Percentiles rank a stretch among this genome's conserved stretches.
Evolutionary conservation across 1,140 invertebrate species (phyloP).

Genomic region (Ceratosolen fusciceps): DNA sequence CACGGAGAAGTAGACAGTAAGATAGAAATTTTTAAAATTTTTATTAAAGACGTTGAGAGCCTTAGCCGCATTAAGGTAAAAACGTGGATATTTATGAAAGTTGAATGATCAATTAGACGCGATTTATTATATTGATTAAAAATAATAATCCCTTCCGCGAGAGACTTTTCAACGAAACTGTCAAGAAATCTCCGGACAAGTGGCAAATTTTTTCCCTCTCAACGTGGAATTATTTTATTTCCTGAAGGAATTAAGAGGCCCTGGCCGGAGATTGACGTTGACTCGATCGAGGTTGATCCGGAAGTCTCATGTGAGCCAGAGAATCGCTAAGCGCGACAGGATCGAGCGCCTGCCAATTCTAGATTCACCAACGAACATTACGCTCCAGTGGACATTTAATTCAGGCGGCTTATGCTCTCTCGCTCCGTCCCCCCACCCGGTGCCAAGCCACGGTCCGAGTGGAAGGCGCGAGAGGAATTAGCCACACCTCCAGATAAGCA

Average conservation of each 20-base stretch:
- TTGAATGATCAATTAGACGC: too few relatives aligned
- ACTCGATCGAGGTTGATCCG: not conserved
- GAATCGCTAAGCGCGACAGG: not conserved
- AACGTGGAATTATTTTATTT: not conserved
- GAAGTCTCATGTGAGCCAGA: not conserved
- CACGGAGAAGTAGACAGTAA: too few relatives aligned
- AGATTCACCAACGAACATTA: conserved; percentile 22
- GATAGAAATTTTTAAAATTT: too few relatives aligned
- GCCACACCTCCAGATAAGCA: conserved; percentile 25
- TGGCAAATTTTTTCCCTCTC: not conserved
- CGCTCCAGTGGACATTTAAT: conserved; percentile 33
- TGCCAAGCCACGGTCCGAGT: too few relatives aligned
- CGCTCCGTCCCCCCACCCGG: not conserved
- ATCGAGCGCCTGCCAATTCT: not conserved
- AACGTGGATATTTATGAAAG: too few relatives aligned
- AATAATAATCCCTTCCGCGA: too few relatives aligned
- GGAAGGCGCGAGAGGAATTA: conserved; percentile 14
- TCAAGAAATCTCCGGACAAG: too few relatives aligned
- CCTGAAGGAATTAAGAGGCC: not conserved
- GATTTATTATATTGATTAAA: too few relatives aligned
- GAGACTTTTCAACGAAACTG: too few relatives aligned
- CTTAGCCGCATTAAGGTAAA: too few relatives aligned
- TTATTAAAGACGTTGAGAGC: too few relatives aligned
- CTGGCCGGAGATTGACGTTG: not conserved
- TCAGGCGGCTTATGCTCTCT: not conserved